phyloP scores from a whole-genome alignment of 2,888 invertebrate species.

The Onchidella celtica region DNA sequence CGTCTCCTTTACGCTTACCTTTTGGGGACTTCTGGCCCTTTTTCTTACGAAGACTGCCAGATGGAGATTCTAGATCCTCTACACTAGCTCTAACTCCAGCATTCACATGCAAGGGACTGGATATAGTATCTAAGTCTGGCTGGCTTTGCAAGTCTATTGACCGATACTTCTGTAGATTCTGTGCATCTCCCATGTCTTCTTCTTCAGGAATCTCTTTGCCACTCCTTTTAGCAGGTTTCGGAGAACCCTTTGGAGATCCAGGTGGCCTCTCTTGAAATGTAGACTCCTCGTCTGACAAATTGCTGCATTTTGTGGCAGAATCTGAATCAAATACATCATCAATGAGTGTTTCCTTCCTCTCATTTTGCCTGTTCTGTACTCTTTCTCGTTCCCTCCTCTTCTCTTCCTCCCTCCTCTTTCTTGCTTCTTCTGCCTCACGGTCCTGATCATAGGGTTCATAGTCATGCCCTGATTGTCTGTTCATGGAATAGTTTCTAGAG shows the following conservation, averaged over 20 bases:
- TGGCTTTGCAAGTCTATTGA: constrained; percentile 54
- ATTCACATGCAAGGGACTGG: constrained; percentile 53
- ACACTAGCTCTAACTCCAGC: constrained; percentile 52
- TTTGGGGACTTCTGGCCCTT: constrained; percentile 51
- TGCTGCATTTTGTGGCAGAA: constrained; percentile 49
- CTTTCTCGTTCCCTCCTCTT: neutral
- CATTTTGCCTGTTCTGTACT: neutral
- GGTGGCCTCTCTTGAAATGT: constrained; percentile 49
- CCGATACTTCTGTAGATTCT: constrained; percentile 47
- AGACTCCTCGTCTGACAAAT: constrained; percentile 34
- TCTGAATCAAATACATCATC: constrained; percentile 53
- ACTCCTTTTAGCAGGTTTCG: constrained; percentile 38
- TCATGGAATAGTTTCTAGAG: constrained; percentile 16
- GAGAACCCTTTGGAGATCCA: constrained; percentile 19
- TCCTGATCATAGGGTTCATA: constrained; percentile 39
- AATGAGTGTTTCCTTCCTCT: constrained; percentile 49
- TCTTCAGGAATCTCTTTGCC: constrained; percentile 45
- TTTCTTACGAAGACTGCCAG: constrained; percentile 52
- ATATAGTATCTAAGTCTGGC: constrained; percentile 50
- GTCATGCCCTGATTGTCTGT: constrained; percentile 28
- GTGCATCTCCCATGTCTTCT: constrained; percentile 18
- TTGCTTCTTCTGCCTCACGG: constrained; percentile 10
- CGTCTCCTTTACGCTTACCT: constrained; percentile 55
- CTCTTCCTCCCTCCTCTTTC: neutral
- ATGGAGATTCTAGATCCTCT: constrained; percentile 35